phyloP scores from a whole-genome alignment of 2,888 invertebrate species.

The Glyphotaelius pellucidus region DNA sequence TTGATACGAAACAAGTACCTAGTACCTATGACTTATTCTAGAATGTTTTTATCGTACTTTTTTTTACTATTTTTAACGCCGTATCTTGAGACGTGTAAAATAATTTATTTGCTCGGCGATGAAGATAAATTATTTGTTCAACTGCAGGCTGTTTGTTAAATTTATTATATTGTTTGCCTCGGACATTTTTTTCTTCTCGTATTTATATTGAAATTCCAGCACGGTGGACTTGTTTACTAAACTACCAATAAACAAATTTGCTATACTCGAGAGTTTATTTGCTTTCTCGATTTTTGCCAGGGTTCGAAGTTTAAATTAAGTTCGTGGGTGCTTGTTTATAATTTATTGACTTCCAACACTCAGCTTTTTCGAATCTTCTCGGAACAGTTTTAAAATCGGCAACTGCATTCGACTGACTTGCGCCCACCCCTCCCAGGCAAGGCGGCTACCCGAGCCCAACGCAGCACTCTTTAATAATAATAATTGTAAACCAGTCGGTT shows the following conservation, averaged over 20 bases:
- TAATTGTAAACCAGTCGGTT: slow-evolving; percentile 49
- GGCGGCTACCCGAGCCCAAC: slow-evolving; percentile 18
- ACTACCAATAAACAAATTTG: slow-evolving; percentile 16
- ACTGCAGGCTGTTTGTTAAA: slow-evolving; percentile 28
- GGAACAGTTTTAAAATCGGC: neutral
- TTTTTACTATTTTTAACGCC: slow-evolving; percentile 43
- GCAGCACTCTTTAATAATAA: slow-evolving; percentile 21
- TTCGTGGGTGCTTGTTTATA: neutral
- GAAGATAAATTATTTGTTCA: slow-evolving; percentile 48
- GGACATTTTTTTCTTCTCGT: slow-evolving; percentile 7
- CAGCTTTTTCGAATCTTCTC: too few relatives aligned
- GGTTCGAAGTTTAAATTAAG: neutral
- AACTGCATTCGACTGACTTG: slow-evolving; percentile 40
- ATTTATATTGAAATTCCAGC: slow-evolving; percentile 6
- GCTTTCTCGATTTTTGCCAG: neutral
- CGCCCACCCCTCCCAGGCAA: slow-evolving; percentile 8
- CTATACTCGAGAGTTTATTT: neutral
- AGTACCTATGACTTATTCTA: slow-evolving; percentile 24
- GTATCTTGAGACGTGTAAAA: slow-evolving; percentile 16
- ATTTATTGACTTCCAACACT: neutral
- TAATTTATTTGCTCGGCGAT: slow-evolving; percentile 5
- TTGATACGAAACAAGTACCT: neutral
- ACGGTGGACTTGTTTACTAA: slow-evolving; percentile 5
- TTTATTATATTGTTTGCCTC: slow-evolving; percentile 47
- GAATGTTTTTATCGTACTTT: slow-evolving; percentile 46